phyloP scores from a whole-genome alignment of 2,888 invertebrate species.

The Erebia aethiops region DNA sequence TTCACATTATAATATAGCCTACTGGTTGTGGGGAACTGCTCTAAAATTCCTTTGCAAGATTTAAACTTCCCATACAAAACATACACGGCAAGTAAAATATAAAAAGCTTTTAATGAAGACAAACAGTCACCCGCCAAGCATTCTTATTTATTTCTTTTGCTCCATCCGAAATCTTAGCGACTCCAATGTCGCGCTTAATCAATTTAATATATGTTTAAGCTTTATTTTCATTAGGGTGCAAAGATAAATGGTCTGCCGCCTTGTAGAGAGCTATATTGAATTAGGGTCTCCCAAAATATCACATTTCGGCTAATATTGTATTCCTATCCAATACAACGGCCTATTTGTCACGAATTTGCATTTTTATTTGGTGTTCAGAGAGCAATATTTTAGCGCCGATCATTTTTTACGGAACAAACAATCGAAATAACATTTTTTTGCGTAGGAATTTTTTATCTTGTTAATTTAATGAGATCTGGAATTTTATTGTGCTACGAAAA shows the following conservation, averaged over 20 bases:
- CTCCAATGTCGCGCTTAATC: not conserved
- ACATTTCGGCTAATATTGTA: not conserved
- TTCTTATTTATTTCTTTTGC: not conserved
- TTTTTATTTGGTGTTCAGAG: not conserved
- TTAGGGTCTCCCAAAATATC: no score
- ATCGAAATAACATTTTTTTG: not conserved
- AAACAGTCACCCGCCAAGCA: not conserved
- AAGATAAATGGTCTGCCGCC: no score
- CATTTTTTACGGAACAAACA: not conserved
- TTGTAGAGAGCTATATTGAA: no score
- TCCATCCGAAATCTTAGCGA: not conserved
- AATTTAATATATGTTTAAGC: not conserved
- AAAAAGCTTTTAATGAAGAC: no score
- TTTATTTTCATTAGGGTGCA: no score
- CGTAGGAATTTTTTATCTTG: conserved; percentile 3
- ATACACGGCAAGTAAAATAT: no score
- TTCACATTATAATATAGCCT: no score
- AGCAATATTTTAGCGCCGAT: not conserved
- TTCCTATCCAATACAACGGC: not conserved
- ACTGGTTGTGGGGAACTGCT: no score
- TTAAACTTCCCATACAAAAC: no score
- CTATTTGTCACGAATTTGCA: not conserved
- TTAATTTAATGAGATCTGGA: not conserved
- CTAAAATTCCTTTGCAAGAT: no score
- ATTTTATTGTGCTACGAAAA: not conserved